Base-by-base conservation (phyloP, 1,140 invertebrate species). In the Rhyzopertha dominica region DNA sequence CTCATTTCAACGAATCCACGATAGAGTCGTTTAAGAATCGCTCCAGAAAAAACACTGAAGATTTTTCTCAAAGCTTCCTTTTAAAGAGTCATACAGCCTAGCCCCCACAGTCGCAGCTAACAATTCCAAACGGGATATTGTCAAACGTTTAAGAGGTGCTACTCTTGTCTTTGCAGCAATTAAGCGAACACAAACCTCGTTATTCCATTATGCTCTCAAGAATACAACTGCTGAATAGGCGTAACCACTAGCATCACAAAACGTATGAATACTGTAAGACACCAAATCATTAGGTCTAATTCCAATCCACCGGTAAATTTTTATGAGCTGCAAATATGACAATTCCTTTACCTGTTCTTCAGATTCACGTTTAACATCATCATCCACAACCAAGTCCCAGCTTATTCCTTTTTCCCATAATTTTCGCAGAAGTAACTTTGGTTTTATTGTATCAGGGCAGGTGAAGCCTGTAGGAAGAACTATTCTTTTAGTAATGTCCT, bases 11-110 rank as follows among this genome's bases (percentile, higher is more conserved):
- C 44, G 17, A 3, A 73, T 51, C 68, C 68, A 71, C 3, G 37
- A 37, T 5, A 72, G 20, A 0, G 58, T 61, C 5, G 63, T 62
- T 9, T 49, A 58, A 1, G 67, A 66, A 47, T 71, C 69, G 2
- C 47, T 49, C 65, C 61, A 69, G 34, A 57, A 51, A 38, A 30
- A 45, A 23, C 10, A 19, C 25, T 43, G 3, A 9, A 26, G 14
- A 7, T 39, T 29, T 3, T 23, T 3, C 16, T 45, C 42, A 4
- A 49, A 23, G 36, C 17, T 37, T 34, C 30, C 14, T 26, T 8
- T 44, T 4, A 43, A 8, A 16, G 3, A 26, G n/a, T 22, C 26
- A 28, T 9, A 34, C 3, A 53, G 35, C 24, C 47, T 34, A 5
- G 18, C 28, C n/a, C 25, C 55, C 7, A 55, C 32, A 17, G 34